Conservation (phyloP, 2,797 vertebrate genomes). For the Poecile montanus region DNA sequence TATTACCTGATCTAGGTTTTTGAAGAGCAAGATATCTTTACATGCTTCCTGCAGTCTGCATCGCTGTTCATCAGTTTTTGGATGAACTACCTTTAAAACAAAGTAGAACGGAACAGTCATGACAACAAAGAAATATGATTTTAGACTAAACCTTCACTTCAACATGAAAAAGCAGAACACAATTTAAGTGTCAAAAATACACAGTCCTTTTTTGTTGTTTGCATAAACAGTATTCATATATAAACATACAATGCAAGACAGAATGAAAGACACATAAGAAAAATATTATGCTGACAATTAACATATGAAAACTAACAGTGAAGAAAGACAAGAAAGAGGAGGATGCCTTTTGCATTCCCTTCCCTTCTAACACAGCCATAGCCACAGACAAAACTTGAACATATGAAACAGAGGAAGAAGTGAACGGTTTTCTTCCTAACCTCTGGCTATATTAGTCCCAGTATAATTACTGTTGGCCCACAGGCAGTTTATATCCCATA, state of each 20-base stretch:
- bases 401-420: background rate
- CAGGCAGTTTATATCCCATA: background rate
- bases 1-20: slow-evolving; percentile 95
- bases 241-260: background rate
- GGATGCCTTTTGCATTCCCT: background rate
- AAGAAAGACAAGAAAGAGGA: background rate
- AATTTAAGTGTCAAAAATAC: background rate
- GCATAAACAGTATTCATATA: background rate
- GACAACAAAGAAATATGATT: background rate
- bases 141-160: background rate
- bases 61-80: slow-evolving; percentile 97
- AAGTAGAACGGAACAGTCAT: slow-evolving; percentile 29
- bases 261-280: background rate
- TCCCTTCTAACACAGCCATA: background rate
- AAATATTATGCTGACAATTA: background rate
- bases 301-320: background rate
- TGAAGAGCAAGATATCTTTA: slow-evolving; percentile 96
- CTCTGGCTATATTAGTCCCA: background rate
- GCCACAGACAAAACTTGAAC: background rate
- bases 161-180: background rate
- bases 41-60: slow-evolving; percentile 96
- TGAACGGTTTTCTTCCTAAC: background rate
- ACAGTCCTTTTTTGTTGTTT: background rate
- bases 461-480: background rate
- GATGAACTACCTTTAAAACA: slow-evolving; percentile 87